phyloP scores from a whole-genome alignment of 1,140 invertebrate genomes.

The Zaprionus gabonicus region DNA sequence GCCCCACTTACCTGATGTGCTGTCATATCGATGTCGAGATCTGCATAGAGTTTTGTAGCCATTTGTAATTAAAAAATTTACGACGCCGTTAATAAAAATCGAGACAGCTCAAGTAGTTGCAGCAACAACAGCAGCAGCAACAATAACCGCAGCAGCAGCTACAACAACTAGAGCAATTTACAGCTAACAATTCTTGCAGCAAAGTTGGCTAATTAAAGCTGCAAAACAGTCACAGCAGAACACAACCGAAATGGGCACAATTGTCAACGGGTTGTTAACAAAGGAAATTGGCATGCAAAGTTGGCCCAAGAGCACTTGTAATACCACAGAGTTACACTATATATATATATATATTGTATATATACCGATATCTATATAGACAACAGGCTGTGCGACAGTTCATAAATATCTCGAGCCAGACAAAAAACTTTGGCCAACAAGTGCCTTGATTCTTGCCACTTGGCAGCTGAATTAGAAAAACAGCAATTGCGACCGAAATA shows the following conservation, averaged over 20 bases:
- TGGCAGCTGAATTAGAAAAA: conserved; percentile 52
- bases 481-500: background rate
- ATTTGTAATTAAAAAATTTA: conserved; percentile 78
- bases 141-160: background rate
- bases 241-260: conserved; percentile 64
- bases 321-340: background rate
- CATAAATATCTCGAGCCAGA: conserved; percentile 67
- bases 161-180: conserved; percentile 37
- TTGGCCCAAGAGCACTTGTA: conserved; percentile 59
- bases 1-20: too few relatives aligned
- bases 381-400: conserved; percentile 34
- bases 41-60: conserved; percentile 72
- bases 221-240: conserved; percentile 25
- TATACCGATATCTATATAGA: background rate
- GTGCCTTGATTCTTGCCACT: conserved; percentile 48
- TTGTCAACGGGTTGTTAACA: conserved; percentile 61
- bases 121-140: conserved; percentile 15
- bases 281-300: conserved; percentile 75
- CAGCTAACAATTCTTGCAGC: conserved; percentile 62
- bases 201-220: conserved; percentile 70
- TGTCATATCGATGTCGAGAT: conserved; percentile 33
- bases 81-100: conserved; percentile 66
- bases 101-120: conserved; percentile 39
- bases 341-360: background rate
- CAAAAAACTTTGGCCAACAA: conserved; percentile 29